Conservation (phyloP, 2,888 invertebrate species). For the Thysanoteuthis rhombus region DNA sequence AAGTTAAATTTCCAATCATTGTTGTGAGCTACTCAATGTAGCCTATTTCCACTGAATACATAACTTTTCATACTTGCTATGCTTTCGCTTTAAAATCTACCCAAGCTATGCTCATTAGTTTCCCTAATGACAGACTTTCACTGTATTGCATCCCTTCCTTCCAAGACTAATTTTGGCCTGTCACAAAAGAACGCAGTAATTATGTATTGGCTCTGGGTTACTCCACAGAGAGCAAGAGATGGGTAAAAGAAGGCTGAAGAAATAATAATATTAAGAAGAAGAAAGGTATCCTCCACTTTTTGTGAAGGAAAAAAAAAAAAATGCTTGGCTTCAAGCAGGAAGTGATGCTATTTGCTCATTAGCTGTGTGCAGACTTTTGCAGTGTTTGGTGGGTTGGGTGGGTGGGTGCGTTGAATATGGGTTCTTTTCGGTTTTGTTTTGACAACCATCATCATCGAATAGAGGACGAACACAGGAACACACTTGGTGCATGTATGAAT, state of each 20-base stretch:
- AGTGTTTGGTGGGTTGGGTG: not conserved
- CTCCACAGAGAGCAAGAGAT: not conserved
- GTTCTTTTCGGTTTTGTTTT: not conserved
- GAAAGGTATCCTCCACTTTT: not conserved
- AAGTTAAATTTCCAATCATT: not conserved
- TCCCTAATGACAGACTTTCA: not conserved
- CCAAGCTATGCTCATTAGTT: slow-evolving; percentile 12
- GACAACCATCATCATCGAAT: not conserved
- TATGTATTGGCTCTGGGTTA: not conserved
- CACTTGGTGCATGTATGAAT: not conserved
- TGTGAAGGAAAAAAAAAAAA: not conserved
- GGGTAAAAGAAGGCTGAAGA: not conserved
- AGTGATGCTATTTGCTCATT: not conserved
- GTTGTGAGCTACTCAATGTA: not conserved
- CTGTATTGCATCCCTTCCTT: not conserved
- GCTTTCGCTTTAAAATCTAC: not conserved
- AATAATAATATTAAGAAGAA: too few species aligned
- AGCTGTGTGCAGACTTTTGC: not conserved
- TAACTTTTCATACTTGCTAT: not conserved
- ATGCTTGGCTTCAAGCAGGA: not conserved
- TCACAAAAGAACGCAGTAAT: not conserved
- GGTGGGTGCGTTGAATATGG: not conserved
- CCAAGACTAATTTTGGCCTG: not conserved
- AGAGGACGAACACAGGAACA: not conserved
- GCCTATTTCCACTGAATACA: not conserved